Percentiles rank a stretch among this genome's conserved stretches.
These are phyloP conservation scores for Zygaena filipendulae DNA, from an alignment of 2,888 invertebrate genomes.

Conservation along the genomic window DNA sequence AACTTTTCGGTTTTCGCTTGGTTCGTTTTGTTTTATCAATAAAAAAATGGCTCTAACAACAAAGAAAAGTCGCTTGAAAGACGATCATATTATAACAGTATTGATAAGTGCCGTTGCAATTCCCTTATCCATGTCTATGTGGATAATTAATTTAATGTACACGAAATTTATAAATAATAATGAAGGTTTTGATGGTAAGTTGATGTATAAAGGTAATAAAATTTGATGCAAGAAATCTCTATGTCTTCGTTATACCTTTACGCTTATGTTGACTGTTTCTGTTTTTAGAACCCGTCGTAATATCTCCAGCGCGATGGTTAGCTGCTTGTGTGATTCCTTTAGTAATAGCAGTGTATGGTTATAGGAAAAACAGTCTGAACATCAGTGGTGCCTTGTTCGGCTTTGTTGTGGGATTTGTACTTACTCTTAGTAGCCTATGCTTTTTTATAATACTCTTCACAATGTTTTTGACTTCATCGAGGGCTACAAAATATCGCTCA, in stretches of 20 bases:
- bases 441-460: constrained; percentile 77
- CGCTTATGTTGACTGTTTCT: too few species aligned
- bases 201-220: too few species aligned
- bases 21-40: too few species aligned
- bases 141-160: constrained; percentile 78
- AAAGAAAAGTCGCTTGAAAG: constrained; percentile 23
- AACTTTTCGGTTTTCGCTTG: too few species aligned
- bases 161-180: constrained; percentile 63
- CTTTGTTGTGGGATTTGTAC: constrained; percentile 76
- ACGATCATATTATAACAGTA: constrained; percentile 65
- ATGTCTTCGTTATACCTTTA: too few species aligned
- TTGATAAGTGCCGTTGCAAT: constrained; percentile 75
- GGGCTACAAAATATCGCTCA: constrained; percentile 81
- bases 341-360: constrained; percentile 72
- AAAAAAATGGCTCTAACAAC: constrained; percentile 13
- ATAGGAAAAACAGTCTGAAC: constrained; percentile 75
- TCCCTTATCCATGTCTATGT: constrained; percentile 80
- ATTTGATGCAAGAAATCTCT: too few species aligned
- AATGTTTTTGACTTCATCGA: constrained; percentile 84
- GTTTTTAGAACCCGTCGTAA: constrained; percentile 65
- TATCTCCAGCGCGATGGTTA: constrained; percentile 75
- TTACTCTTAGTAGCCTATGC: constrained; percentile 82
- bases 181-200: constrained; percentile 65
- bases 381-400: constrained; percentile 78
- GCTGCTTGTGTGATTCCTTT: constrained; percentile 73